Base-by-base conservation (phyloP, 2,113 vertebrate genomes). In the Hydrochoerus hydrochaeris region DNA sequence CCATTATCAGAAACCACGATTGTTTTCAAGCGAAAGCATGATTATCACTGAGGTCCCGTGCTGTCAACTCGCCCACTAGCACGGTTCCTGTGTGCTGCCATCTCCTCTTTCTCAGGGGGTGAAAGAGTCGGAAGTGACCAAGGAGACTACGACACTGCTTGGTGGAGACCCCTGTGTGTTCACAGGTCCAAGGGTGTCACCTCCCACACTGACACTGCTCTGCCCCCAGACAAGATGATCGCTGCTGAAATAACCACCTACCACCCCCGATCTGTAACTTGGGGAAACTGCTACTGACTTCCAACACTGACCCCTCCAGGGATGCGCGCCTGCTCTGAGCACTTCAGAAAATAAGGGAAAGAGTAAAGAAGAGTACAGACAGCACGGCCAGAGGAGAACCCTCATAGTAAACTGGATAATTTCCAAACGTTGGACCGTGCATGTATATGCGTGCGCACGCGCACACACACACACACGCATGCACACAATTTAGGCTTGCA, bases 241-340 rank as follows among this genome's bases (percentile, higher is more conserved):
- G 0, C 3, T 19, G 35, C n/a, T 2, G 14, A 95, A 52, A 65
- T 6, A 93, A 71, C 89, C 87, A 52, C 94, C 83, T 94, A 93
- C 95, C 60, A 88, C 94, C 95, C 94, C 95, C 97, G 95, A 41
- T 89, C 94, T 95, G 87, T 46, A 86, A 54, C 67, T 58, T n/a
- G 80, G 73, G 92, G 88, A 95, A 88, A 96, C 32, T 65, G 71
- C 90, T 8, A 44, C 91, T 60, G 38, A 35, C 75, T 82, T 49
- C 35, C 46, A 3, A 60, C 62, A 10, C 69, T 41, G 57, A 49
- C 65, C 35, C 20, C 22, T 46, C 4, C 2, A 80, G 71, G 38
- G 2, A 22, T 20, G 52, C 62, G 57, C 32, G 16, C 69, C 85
- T 54, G 54, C 54, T 57, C 54, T 57, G 28, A 35, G 69, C 1